Evolutionary conservation across 2,888 invertebrate genomes (phyloP), one percentile per base, ranked within the genome.

Genomic region (Allacma fusca): DNA sequence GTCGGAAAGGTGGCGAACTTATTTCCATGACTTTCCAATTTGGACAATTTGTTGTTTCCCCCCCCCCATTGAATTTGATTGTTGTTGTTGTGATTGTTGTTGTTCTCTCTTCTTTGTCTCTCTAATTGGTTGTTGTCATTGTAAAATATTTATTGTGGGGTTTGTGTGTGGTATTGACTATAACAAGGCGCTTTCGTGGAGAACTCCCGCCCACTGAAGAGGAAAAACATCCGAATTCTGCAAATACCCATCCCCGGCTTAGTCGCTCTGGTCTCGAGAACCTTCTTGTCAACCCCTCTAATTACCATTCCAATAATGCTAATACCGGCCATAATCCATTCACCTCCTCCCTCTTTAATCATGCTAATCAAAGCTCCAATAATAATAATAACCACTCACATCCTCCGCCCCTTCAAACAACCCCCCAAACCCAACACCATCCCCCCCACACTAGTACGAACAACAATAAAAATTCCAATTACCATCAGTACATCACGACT

Each of bases 221-320:
- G 71, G 84, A 84, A 78, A 82, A 82, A 78, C 81, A 62, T 43
- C 80, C 77, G 80, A 81, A 79, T 79, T 80, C 80, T 44, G 79
- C 76, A 78, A 80, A 80, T 79, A 75, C 80, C 80, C 82, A 74
- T 78, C 83, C 83, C 77, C 83, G 84, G 69, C 82, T 83, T 81
- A 83, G 83, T 80, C 84, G 84, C 79, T 82, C 83, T 80, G 83
- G 83, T 79, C 83, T 84, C 78, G 84, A 84, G 77, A 81, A 82
- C 80, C 82, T 82, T 81, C 81, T 82, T 80, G 80, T 83, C 44
- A 81, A 82, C 79, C 82, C 82, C 1, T 12, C 64, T 65, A 74
- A 72, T 72, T 72, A 59, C 34, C 72, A 72, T 72, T 72, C 50
- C 50, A 73, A 21, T 43, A 57, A 62, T 50, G 76, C 21, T 57